phyloP scores from a whole-genome alignment of 2,113 vertebrate species.

The Harpagus bidentatus region DNA sequence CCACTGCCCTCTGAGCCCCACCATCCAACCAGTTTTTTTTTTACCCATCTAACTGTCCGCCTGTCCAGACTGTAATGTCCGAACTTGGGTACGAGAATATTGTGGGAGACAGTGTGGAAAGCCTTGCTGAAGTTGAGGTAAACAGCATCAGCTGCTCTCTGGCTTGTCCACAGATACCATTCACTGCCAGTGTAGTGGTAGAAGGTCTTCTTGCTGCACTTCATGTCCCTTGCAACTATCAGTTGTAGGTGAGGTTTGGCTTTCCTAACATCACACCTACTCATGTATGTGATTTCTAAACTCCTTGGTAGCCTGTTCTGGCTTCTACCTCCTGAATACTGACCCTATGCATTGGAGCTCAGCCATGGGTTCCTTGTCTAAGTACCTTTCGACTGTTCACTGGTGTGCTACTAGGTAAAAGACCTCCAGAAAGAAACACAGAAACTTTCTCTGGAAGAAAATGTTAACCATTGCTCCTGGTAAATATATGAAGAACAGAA shows the following conservation, averaged over 20 bases:
- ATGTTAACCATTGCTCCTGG: not conserved
- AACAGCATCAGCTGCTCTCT: not conserved
- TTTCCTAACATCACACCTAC: not conserved
- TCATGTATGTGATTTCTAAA: not conserved
- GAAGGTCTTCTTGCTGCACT: not conserved
- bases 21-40: not conserved
- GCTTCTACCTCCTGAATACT: not conserved
- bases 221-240: not conserved
- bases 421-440: not conserved
- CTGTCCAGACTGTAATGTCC: not conserved
- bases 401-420: not conserved
- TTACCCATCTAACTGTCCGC: not conserved
- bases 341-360: not conserved
- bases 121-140: not conserved
- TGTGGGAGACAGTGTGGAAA: not conserved
- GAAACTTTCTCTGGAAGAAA: not conserved
- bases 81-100: not conserved
- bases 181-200: not conserved
- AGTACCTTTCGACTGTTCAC: not conserved
- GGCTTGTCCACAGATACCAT: not conserved
- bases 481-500: not conserved
- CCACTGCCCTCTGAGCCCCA: not conserved
- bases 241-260: not conserved
- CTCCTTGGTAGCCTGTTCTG: not conserved
- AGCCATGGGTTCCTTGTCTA: not conserved